These are phyloP conservation scores for Potamarius usumacintae DNA, from an alignment of 2,113 vertebrate species.

Conservation along the genomic window DNA sequence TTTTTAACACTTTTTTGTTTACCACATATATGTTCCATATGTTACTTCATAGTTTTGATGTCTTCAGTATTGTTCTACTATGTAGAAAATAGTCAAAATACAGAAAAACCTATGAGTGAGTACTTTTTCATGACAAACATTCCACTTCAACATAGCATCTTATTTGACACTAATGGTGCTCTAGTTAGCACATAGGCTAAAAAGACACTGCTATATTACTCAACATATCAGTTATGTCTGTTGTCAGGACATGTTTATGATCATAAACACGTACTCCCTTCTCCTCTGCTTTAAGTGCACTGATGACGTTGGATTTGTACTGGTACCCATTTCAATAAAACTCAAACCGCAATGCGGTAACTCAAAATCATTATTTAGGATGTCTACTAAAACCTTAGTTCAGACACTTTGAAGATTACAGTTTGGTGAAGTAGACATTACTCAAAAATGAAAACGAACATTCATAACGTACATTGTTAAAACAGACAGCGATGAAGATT, in stretches of 20 bases:
- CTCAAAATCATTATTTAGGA: neutral
- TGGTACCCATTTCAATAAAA: neutral
- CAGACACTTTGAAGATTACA: neutral
- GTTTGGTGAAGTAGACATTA: neutral
- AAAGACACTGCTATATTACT: neutral
- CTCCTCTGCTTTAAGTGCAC: constrained; percentile 11
- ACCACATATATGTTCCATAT: no score
- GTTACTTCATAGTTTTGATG: no score
- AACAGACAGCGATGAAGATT: neutral
- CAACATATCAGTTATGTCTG: neutral
- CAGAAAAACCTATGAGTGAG: no score
- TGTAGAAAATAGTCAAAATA: no score
- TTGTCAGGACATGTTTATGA: no score
- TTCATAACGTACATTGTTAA: neutral
- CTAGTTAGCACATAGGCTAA: neutral
- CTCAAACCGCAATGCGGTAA: no score
- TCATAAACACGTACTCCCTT: neutral
- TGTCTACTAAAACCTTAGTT: neutral
- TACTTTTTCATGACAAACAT: neutral
- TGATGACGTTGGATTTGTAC: constrained; percentile 22
- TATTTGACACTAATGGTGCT: neutral
- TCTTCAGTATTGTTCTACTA: no score
- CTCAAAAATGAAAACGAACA: neutral
- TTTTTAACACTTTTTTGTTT: no score
- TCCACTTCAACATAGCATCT: neutral